A percentile compares a stretch with the other conserved stretches of the same genome.
Evolutionary conservation across 2,888 invertebrate species (phyloP).

Genomic region (Strigamia maritima): DNA sequence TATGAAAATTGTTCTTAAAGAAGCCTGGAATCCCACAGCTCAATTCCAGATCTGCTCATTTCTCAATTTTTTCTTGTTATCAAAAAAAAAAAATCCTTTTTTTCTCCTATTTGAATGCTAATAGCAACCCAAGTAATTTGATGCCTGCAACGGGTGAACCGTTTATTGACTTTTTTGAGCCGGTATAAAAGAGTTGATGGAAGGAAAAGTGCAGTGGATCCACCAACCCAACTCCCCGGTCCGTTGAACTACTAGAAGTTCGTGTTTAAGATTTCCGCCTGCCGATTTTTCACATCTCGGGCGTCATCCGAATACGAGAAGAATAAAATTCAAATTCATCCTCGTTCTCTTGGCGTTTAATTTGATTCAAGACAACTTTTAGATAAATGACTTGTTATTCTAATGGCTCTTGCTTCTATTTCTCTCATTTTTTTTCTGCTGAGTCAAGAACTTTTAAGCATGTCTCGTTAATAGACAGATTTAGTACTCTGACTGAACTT

Average conservation of each 20-base stretch:
- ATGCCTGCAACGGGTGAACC: conserved; percentile 5
- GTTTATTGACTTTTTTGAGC: conserved; percentile 20
- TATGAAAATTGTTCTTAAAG: background rate
- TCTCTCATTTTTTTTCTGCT: background rate
- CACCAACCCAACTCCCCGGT: conserved; percentile 1
- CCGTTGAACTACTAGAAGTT: conserved; percentile 12
- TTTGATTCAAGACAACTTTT: background rate
- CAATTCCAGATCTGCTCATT: conserved; percentile 12
- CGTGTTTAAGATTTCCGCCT: conserved; percentile 5
- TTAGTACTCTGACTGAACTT: background rate
- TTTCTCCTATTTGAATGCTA: conserved; percentile 22
- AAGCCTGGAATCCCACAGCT: background rate
- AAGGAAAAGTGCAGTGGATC: conserved; percentile 27
- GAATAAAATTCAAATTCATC: conserved; percentile 23
- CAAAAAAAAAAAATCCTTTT: background rate
- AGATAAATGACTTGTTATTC: background rate
- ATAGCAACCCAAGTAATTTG: background rate
- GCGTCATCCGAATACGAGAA: background rate
- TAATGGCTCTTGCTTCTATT: background rate
- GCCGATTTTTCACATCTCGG: background rate
- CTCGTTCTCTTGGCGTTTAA: background rate
- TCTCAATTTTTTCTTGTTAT: background rate
- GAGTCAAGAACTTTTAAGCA: background rate
- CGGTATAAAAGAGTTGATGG: conserved; percentile 2
- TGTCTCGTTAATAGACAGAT: background rate